Evolutionary conservation across 2,888 invertebrate species (phyloP).

Genomic region (Malthinus seriepunctatus): DNA sequence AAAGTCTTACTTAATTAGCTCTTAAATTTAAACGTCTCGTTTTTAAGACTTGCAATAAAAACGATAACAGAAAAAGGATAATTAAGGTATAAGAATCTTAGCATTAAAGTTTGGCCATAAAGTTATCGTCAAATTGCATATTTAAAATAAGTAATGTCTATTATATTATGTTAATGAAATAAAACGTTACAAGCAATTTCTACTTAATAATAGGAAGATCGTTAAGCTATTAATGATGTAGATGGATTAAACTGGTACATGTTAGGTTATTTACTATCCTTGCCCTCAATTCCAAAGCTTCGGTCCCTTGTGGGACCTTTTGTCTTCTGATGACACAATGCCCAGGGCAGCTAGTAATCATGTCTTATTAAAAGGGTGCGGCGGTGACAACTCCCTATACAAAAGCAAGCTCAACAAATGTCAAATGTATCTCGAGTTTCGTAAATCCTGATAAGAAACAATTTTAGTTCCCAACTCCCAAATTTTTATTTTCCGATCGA

Average conservation of each 20-base stretch:
- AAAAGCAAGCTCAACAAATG: slow-evolving; percentile 27
- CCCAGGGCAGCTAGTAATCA: slow-evolving; percentile 32
- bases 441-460: neutral
- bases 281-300: slow-evolving; percentile 25
- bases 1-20: slow-evolving; percentile 8
- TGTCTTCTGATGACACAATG: slow-evolving; percentile 32
- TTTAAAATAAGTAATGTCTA: too few relatives aligned
- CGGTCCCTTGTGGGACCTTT: slow-evolving; percentile 27
- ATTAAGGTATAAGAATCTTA: slow-evolving; percentile 4
- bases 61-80: slow-evolving; percentile 4
- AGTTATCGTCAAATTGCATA: neutral
- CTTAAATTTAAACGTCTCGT: slow-evolving; percentile 6
- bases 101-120: neutral
- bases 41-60: slow-evolving; percentile 6
- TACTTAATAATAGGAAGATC: slow-evolving; percentile 1
- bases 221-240: slow-evolving; percentile 3
- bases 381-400: slow-evolving; percentile 26
- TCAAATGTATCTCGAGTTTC: slow-evolving; percentile 27
- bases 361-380: slow-evolving; percentile 33
- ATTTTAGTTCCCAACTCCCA: too few relatives aligned
- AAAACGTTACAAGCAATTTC: slow-evolving; percentile 1
- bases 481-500: too few relatives aligned
- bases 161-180: neutral
- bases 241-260: slow-evolving; percentile 19
- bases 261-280: slow-evolving; percentile 28